A percentile compares a stretch with the other conserved stretches of the same genome.
phyloP scores from a whole-genome alignment of 2,888 invertebrate genomes.

The Melipona bicolor region DNA sequence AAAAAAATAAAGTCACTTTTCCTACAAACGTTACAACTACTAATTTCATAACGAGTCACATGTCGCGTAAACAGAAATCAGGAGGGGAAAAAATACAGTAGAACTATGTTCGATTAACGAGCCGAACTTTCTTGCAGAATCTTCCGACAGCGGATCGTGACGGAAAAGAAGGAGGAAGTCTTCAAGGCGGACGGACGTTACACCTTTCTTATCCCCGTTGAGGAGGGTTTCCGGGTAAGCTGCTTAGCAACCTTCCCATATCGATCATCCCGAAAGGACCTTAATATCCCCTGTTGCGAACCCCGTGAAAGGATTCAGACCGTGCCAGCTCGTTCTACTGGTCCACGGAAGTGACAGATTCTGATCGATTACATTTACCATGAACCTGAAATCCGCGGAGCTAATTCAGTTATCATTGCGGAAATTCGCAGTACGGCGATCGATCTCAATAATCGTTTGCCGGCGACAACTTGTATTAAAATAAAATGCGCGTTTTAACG shows the following conservation, averaged over 20 bases:
- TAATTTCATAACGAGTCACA: neutral
- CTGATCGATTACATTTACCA: slow-evolving; percentile 36
- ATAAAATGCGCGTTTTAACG: neutral
- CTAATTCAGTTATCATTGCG: neutral
- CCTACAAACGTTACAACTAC: neutral
- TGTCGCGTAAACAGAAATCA: neutral
- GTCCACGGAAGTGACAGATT: slow-evolving; percentile 34
- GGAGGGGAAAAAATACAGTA: neutral
- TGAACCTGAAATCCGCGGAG: slow-evolving; percentile 7
- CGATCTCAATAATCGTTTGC: neutral
- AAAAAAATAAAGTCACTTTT: neutral
- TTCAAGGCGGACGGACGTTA: slow-evolving; percentile 92
- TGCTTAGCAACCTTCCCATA: slow-evolving; percentile 61
- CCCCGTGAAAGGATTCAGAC: slow-evolving; percentile 38
- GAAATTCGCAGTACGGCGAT: neutral
- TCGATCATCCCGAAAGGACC: slow-evolving; percentile 57
- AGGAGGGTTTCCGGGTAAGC: slow-evolving; percentile 94
- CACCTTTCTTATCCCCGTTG: slow-evolving; percentile 96
- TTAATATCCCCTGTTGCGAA: slow-evolving; percentile 56
- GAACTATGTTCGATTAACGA: slow-evolving; percentile 29
- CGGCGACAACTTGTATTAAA: neutral
- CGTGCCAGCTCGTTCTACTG: slow-evolving; percentile 12
- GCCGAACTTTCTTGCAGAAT: slow-evolving; percentile 84
- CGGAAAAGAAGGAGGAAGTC: slow-evolving; percentile 90
- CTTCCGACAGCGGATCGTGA: slow-evolving; percentile 91